Conservation (phyloP, 2,888 invertebrate genomes). For the Aspidapion aeneum region DNA sequence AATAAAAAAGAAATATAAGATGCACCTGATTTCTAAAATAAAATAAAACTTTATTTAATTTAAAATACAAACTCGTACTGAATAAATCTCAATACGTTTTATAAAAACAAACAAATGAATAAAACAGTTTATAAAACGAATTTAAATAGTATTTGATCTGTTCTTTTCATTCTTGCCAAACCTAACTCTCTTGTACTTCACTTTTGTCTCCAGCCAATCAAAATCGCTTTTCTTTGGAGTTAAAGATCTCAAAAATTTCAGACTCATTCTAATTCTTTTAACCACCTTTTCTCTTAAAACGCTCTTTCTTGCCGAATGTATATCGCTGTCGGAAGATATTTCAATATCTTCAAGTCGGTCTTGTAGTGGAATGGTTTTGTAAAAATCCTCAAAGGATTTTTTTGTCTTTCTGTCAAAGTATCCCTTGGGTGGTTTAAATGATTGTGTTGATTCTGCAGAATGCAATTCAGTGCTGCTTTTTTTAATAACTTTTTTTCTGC, state of each 20-base stretch:
- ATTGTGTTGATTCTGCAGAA: background rate
- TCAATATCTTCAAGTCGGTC: background rate
- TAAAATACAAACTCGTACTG: too few relatives aligned
- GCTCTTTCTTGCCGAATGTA: background rate
- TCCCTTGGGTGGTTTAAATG: background rate
- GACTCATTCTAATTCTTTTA: slow-evolving; percentile 11
- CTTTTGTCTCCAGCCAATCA: slow-evolving; percentile 8
- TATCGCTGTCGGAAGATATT: background rate
- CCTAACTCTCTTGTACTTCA: slow-evolving; percentile 10
- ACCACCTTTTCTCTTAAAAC: slow-evolving; percentile 4
- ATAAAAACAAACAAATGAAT: too few relatives aligned
- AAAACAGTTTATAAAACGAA: too few relatives aligned
- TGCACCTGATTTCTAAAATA: too few relatives aligned
- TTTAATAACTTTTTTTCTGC: background rate
- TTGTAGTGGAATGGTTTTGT: background rate
- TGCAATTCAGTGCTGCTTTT: background rate
- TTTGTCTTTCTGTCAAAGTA: background rate
- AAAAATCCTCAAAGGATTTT: background rate
- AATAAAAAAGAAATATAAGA: too few relatives aligned
- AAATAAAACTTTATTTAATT: too few relatives aligned
- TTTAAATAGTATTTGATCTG: slow-evolving; percentile 7
- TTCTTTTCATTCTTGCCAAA: background rate
- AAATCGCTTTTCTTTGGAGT: slow-evolving; percentile 13
- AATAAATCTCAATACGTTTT: too few relatives aligned
- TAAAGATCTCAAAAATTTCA: slow-evolving; percentile 13